phyloP scores from a whole-genome alignment of 2,113 vertebrate genomes.

The Dipodomys merriami region DNA sequence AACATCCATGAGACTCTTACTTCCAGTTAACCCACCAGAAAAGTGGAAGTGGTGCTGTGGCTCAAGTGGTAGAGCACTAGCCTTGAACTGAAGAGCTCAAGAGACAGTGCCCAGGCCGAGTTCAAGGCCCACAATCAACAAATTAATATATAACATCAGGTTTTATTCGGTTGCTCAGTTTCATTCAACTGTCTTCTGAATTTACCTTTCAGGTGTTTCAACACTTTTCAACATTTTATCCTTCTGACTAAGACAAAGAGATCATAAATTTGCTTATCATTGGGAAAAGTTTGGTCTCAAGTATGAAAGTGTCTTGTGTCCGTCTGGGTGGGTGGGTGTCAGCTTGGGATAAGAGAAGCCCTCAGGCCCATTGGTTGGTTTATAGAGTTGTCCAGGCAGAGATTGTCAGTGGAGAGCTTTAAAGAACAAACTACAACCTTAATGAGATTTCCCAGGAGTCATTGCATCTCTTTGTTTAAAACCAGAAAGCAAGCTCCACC shows the following conservation, averaged over 20 bases:
- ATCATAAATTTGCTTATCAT: slow-evolving; percentile 27
- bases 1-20: background rate
- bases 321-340: background rate
- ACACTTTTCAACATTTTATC: slow-evolving; percentile 16
- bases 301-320: background rate
- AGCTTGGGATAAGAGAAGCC: background rate
- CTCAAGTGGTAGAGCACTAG: too few species aligned
- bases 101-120: too few species aligned
- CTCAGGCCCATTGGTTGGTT: background rate
- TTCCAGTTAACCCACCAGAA: too few species aligned
- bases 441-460: slow-evolving; percentile 58
- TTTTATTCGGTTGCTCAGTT: background rate
- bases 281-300: slow-evolving; percentile 37
- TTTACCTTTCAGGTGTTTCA: slow-evolving; percentile 38
- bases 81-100: too few species aligned
- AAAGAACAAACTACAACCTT: slow-evolving; percentile 31
- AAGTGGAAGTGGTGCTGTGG: too few species aligned
- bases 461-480: slow-evolving; percentile 49
- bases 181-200: background rate
- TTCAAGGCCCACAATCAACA: too few species aligned
- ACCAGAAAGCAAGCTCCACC: slow-evolving; percentile 28
- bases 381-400: slow-evolving; percentile 25
- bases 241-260: background rate
- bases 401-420: background rate
- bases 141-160: background rate